A percentile compares a stretch with the other conserved stretches of the same genome.
Conservation (phyloP, 2,888 invertebrate species). For the Aphidoletes aphidimyza region DNA sequence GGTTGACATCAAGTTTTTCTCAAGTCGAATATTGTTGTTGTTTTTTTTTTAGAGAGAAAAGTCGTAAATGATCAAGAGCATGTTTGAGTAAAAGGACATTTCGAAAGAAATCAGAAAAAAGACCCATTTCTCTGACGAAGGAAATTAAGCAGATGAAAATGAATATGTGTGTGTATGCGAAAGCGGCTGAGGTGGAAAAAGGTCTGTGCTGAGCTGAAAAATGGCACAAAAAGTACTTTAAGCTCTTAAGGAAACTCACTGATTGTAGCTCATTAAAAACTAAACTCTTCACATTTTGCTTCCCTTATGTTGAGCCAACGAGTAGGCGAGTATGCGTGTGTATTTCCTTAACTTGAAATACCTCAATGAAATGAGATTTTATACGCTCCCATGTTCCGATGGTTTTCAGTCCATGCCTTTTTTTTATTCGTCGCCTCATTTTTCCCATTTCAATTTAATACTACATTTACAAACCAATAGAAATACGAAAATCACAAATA, state of each 20-base stretch:
- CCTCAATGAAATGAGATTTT: conserved; percentile 20
- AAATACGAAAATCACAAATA: conserved; percentile 15
- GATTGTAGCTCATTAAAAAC: conserved; percentile 49
- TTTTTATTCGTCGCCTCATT: neutral
- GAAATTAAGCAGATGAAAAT: neutral
- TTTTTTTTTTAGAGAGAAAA: too few species aligned
- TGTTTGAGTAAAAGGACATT: too few species aligned
- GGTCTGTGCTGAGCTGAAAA: neutral
- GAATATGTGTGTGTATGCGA: neutral
- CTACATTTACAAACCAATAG: neutral
- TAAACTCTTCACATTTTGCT: conserved; percentile 3
- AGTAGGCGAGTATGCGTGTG: too few species aligned
- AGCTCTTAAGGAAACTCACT: conserved; percentile 18
- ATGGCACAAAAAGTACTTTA: conserved; percentile 35
- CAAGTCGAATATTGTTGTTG: too few species aligned
- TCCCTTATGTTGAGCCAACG: too few species aligned
- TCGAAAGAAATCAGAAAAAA: too few species aligned
- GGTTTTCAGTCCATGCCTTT: conserved; percentile 17
- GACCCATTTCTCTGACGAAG: too few species aligned
- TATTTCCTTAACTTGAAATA: too few species aligned
- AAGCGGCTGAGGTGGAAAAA: neutral
- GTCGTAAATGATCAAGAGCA: too few species aligned
- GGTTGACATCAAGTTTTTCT: too few species aligned
- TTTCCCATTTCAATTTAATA: conserved; percentile 19
- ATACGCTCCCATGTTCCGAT: neutral